A percentile compares a stretch with the other conserved stretches of the same genome.
Conservation (phyloP, 2,113 vertebrate genomes). For the Periophthalmodon schlosseri region DNA sequence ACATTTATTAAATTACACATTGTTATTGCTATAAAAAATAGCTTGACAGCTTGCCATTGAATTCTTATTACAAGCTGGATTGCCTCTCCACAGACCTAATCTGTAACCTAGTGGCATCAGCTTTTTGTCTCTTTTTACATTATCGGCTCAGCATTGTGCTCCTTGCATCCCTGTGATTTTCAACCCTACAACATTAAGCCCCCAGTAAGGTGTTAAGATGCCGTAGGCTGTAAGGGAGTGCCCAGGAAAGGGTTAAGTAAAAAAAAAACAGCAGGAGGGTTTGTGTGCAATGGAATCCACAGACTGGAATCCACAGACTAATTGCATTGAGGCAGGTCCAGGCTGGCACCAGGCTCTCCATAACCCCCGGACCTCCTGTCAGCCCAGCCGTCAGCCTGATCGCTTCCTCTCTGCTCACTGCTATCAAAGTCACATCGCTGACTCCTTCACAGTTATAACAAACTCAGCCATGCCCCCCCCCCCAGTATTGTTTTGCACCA, state of each 20-base stretch:
- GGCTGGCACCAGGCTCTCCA: constrained; percentile 59
- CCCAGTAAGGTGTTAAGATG: background rate
- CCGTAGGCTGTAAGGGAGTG: background rate
- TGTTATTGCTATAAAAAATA: no score
- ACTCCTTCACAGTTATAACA: constrained; percentile 26
- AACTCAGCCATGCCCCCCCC: constrained; percentile 6
- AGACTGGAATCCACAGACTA: constrained; percentile 69
- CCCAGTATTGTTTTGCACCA: constrained; percentile 10
- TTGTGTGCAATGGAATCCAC: constrained; percentile 68
- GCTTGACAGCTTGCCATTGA: no score
- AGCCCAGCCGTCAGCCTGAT: constrained; percentile 60
- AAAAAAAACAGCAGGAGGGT: constrained; percentile 42
- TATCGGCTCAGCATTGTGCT: no score
- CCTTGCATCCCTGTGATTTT: no score
- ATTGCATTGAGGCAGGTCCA: constrained; percentile 71
- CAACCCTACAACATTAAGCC: no score
- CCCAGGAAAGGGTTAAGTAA: constrained; percentile 45
- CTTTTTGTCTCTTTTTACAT: no score
- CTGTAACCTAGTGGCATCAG: no score
- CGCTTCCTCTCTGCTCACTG: constrained; percentile 22
- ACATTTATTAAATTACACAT: no score
- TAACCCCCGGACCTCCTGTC: constrained; percentile 70
- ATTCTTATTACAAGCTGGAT: no score
- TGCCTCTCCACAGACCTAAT: no score
- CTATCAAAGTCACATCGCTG: background rate